Evolutionary conservation across 2,113 vertebrate species (phyloP).

Genomic region (Thunnus maccoyii): DNA sequence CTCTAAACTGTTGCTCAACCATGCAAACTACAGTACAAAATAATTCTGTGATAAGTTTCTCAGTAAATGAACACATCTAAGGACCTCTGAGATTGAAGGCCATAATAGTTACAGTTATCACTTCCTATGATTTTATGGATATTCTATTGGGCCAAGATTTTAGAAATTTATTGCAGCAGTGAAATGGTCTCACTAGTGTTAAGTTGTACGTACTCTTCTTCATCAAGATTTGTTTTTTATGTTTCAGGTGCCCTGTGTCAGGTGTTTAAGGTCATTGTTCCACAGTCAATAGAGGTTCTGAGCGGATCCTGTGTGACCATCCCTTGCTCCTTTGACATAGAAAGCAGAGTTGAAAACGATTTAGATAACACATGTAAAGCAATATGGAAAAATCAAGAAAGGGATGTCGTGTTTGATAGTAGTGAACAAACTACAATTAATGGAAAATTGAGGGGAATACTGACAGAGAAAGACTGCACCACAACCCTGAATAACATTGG

Average conservation of each 20-base stretch:
- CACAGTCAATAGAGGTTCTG: background rate
- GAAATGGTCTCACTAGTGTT: no score
- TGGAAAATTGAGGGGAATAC: background rate
- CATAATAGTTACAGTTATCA: no score
- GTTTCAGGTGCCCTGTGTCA: constrained; percentile 48
- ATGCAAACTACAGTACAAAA: no score
- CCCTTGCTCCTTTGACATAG: constrained; percentile 44
- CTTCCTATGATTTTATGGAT: no score
- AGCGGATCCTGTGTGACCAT: constrained; percentile 60
- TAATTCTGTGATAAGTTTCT: no score
- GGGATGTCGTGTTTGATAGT: constrained; percentile 2
- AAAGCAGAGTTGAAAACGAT: rapidly evolving
- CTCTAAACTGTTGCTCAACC: no score
- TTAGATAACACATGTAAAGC: constrained; percentile 3
- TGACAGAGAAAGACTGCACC: constrained; percentile 44
- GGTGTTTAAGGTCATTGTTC: background rate
- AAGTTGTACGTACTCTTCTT: no score
- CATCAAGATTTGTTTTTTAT: constrained; percentile 25
- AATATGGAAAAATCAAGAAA: background rate
- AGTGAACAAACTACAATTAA: background rate
- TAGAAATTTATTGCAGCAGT: no score
- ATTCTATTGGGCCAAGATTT: no score
- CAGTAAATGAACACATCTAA: no score
- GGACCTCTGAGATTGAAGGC: no score
- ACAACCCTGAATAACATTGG: constrained; percentile 39